phyloP scores from a whole-genome alignment of 2,888 invertebrate genomes.

The Ernsta delagoae region DNA sequence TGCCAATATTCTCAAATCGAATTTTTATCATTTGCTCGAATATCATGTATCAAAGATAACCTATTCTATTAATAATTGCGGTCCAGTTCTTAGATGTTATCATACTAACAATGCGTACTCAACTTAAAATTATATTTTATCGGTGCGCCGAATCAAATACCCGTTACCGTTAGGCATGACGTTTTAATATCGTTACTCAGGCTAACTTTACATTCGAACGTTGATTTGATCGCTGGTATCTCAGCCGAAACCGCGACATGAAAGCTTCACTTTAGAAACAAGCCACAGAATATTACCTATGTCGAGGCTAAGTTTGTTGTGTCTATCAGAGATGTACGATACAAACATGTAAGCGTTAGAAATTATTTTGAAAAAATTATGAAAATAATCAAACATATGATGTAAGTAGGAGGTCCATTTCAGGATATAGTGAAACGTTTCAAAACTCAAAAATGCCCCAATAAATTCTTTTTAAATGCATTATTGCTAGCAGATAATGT shows the following conservation, averaged over 20 bases:
- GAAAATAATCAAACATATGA: too few relatives aligned
- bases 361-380: background rate
- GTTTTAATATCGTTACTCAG: too few relatives aligned
- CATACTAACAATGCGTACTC: constrained; percentile 51
- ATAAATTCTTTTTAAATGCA: too few relatives aligned
- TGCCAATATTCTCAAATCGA: background rate
- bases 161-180: constrained; percentile 52
- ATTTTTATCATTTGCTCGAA: constrained; percentile 2
- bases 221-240: background rate
- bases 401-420: too few relatives aligned
- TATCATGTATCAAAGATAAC: constrained; percentile 56
- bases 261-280: constrained; percentile 24
- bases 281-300: constrained; percentile 17
- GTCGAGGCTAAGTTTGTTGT: constrained; percentile 6
- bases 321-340: background rate
- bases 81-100: constrained; percentile 49
- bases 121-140: constrained; percentile 55
- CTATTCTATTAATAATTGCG: constrained; percentile 36
- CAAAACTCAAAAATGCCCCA: too few relatives aligned
- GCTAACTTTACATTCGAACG: constrained; percentile 3
- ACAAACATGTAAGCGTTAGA: background rate
- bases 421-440: too few relatives aligned
- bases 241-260: constrained; percentile 18
- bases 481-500: too few relatives aligned
- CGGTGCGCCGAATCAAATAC: constrained; percentile 54